Conservation (phyloP, 2,113 vertebrate genomes). For the Garra rufa region DNA sequence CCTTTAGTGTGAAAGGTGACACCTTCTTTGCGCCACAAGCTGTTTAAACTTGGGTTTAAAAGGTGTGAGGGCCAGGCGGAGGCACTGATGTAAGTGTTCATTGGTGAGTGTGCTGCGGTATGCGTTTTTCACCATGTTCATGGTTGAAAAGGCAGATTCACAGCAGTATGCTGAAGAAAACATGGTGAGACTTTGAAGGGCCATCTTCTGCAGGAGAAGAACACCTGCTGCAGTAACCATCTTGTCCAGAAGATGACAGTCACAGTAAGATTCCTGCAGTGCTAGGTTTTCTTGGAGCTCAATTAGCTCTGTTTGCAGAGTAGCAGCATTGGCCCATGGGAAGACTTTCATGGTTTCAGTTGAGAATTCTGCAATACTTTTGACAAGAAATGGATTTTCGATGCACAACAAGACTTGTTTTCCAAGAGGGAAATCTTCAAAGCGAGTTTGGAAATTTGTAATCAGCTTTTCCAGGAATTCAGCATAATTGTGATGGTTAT, state of each 20-base stretch:
- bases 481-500: background rate
- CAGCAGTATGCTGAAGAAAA: conserved; percentile 23
- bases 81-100: conserved; percentile 42
- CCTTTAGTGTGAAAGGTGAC: conserved; percentile 22
- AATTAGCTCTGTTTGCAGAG: no score
- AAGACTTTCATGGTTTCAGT: conserved; percentile 25
- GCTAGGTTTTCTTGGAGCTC: conserved; percentile 49
- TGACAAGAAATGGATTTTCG: conserved; percentile 43
- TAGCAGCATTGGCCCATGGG: conserved; percentile 43
- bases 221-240: conserved; percentile 40
- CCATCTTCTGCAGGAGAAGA: conserved; percentile 42
- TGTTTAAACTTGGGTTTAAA: conserved; percentile 29
- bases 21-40: conserved; percentile 13
- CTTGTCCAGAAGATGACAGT: conserved; percentile 27
- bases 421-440: conserved; percentile 38
- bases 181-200: conserved; percentile 3
- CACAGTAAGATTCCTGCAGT: conserved; percentile 35
- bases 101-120: conserved; percentile 36
- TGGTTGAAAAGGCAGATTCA: conserved; percentile 39
- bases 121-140: conserved; percentile 46
- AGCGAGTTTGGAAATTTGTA: conserved; percentile 10
- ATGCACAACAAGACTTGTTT: conserved; percentile 10
- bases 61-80: conserved; percentile 38
- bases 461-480: conserved; percentile 15
- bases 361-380: conserved; percentile 43